A percentile compares a stretch with the other conserved stretches of the same genome.
phyloP scores from a whole-genome alignment of 2,113 vertebrate genomes.

The Hirundichthys speculiger region DNA sequence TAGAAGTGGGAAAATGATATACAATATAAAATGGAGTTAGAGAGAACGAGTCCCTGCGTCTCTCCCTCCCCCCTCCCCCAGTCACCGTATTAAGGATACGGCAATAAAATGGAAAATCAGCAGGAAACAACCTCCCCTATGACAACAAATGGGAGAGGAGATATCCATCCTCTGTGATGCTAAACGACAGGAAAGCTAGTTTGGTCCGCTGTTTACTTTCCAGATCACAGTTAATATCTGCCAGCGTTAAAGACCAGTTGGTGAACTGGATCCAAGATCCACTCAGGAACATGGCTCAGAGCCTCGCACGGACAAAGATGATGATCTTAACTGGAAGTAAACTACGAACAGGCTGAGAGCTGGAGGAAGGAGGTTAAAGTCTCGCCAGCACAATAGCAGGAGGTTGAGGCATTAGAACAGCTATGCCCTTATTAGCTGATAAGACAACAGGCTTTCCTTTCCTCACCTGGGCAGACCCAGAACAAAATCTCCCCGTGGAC shows the following conservation, averaged over 20 bases:
- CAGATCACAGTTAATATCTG: conserved; percentile 19
- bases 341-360: conserved; percentile 29
- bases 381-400: conserved; percentile 53
- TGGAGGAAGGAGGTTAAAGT: conserved; percentile 46
- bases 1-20: conserved; percentile 7
- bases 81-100: no score
- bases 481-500: conserved; percentile 10
- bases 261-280: not conserved
- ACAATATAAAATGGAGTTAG: conserved; percentile 34
- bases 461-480: conserved; percentile 39
- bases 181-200: conserved; percentile 14
- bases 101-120: no score
- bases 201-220: conserved; percentile 30
- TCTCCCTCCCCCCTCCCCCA: no score
- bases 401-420: no score
- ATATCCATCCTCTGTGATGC: conserved; percentile 20
- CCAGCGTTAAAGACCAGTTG: conserved; percentile 11
- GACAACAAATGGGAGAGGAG: not conserved
- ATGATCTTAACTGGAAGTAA: conserved; percentile 56
- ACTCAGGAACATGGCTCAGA: conserved; percentile 21
- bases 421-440: conserved; percentile 50
- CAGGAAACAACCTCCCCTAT: no score
- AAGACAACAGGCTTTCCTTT: no score
- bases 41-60: no score
- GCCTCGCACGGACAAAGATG: conserved; percentile 9